Base-by-base conservation (phyloP, 2,888 invertebrate species). In the Stomorhina lunata region DNA sequence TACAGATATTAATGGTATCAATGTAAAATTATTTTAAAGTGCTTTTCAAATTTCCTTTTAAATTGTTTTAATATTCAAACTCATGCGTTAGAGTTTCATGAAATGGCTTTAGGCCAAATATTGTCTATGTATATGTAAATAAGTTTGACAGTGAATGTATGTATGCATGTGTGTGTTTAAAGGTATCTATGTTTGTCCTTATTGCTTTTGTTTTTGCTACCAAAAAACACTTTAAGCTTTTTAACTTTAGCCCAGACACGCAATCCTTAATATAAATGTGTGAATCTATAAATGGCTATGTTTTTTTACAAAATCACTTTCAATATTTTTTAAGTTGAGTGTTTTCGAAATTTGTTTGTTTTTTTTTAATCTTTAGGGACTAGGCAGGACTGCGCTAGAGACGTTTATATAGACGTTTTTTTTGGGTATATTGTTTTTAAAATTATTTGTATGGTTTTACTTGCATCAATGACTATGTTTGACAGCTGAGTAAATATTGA, bases 161-260 rank as follows among this genome's bases (percentile, higher is more conserved):
- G 48, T 25, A 6, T 22, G 4, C 10, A 4, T 3, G 15, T 48
- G 12, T 53, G 1, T 43, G 43, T 6, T 43, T 43, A 43, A 12
- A 5, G 15, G 10, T 43, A 43, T 12, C 17, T 43, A 43, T 43
- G 17, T n/a, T n/a, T n/a, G n/a, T n/a, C 43, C n/a, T 43, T 6
- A 43, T 15, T 43, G 15, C n/a, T 55, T 55, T n/a, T 53, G 53
- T 15, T 15, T n/a, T n/a, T 43, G 43, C 6, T 43, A 17, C 6
- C 53, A 50, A 20, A 72, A 25, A 34, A 25, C 45, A 20, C 37
- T 34, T 17, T 45, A 71, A 59, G 71, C 59, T 71, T 43, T 34
- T 45, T 25, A 34, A 57, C 45, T 71, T 45, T 59, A 22, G 6
- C 20, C 17, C 32, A 22, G 57, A 22, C 71, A 71, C 71, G 71